Base-by-base conservation (phyloP, 1,140 invertebrate genomes). In the Alviniconcha marisindica region DNA sequence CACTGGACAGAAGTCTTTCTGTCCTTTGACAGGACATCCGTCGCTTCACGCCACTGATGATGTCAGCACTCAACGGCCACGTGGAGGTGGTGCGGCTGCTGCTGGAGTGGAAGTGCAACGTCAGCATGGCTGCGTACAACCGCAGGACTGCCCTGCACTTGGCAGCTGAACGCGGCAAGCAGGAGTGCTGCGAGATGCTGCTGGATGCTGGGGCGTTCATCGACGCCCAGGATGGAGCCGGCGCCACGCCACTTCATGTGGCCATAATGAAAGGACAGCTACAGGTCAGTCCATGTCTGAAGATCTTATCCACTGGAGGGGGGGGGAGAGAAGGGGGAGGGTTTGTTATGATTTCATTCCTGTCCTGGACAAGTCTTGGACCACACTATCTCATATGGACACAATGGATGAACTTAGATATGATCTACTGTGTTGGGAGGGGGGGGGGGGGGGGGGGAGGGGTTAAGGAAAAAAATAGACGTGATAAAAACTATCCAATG, bases 101-200 rank as follows among this genome's bases (percentile, higher is more conserved):
- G 21, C 85, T 92, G 12, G 86, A 90, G 56, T 80, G 87, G 54
- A 91, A 88, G 77, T 92, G 89, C 81, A 90, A 90, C 81, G 88
- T 92, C 3, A 91, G 89, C 77, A 90, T 91, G 88, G 90, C 85
- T 21, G 90, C 92, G 28, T 91, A 91, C 83, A 92, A 93, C 78
- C 89, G 90, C 28, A 87, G 91, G 15, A 93, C 91, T 5, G 91
- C 93, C 0, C 81, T 93, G 24, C 93, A 93, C 76, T 85, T 91
- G 74, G 92, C 93, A 5, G 91, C 92, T 12, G 91, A 92, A 83
- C 86, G 91, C 28, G 92, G 92, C 4, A 94, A 94, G 18, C 93
- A 93, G n/a, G 85, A 92, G 33, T 95, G 95, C 84, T 91, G 95
- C 51, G 92, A 94, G 77, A 84, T 94, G 15, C 87, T 95, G 33